phyloP scores from a whole-genome alignment of 2,113 vertebrate genomes.

The Pseudois nayaur region DNA sequence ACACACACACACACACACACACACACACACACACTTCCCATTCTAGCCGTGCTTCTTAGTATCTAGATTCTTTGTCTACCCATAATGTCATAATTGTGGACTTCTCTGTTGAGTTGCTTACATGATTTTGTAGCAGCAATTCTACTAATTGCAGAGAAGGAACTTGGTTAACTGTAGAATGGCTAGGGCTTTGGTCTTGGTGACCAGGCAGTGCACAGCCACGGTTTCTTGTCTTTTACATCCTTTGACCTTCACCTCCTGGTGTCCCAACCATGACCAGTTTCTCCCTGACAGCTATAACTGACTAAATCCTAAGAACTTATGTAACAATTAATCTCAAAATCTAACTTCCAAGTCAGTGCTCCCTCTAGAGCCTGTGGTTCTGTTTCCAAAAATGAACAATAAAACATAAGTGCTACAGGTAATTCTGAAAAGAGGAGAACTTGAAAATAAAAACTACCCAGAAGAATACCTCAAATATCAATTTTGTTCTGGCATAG shows the following conservation, averaged over 20 bases:
- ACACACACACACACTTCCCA: background rate
- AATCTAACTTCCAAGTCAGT: background rate
- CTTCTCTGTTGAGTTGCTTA: background rate
- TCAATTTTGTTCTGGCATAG: constrained; percentile 28
- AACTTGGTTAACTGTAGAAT: background rate
- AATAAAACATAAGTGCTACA: background rate
- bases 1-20: background rate
- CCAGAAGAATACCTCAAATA: background rate
- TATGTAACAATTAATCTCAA: background rate
- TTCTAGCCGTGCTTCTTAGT: background rate
- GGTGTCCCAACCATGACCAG: background rate
- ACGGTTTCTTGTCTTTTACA: background rate
- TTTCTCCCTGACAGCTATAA: background rate
- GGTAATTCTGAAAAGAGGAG: background rate
- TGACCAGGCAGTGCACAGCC: accelerated
- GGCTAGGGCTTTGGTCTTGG: background rate
- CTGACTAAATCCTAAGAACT: background rate
- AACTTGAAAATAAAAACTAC: constrained; percentile 13
- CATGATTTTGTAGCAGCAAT: background rate
- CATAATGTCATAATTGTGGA: background rate
- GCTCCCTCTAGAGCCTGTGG: background rate
- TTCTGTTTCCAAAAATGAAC: constrained; percentile 16
- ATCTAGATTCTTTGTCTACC: background rate
- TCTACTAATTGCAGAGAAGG: background rate
- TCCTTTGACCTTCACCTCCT: background rate